Conservation (phyloP, 2,113 vertebrate species). For the Micronisus gabar region DNA sequence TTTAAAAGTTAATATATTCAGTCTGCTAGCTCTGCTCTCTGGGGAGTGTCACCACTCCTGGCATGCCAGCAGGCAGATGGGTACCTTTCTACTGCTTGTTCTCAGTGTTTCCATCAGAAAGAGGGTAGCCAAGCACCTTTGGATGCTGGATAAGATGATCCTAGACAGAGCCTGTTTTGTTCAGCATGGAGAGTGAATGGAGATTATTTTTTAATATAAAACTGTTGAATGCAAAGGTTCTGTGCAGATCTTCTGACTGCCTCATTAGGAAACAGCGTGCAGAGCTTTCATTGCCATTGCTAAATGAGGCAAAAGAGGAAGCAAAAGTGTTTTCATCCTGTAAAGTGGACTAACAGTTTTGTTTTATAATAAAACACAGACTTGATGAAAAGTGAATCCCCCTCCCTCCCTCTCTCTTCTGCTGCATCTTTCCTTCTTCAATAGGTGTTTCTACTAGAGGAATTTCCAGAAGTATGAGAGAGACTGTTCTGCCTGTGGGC, state of each 20-base stretch:
- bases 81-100: neutral
- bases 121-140: neutral
- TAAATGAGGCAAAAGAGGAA: constrained; percentile 27
- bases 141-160: neutral
- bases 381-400: neutral
- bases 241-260: neutral
- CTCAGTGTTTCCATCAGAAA: neutral
- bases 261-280: neutral
- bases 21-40: neutral
- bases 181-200: neutral
- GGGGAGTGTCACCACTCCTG: neutral
- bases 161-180: neutral
- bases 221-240: neutral
- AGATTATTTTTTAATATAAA: neutral
- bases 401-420: neutral
- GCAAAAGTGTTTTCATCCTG: neutral
- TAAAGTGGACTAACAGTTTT: neutral
- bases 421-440: neutral
- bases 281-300: neutral
- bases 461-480: neutral
- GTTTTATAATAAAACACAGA: neutral
- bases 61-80: neutral
- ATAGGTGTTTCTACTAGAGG: neutral
- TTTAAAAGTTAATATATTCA: neutral
- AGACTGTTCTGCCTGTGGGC: neutral